Percentiles rank a stretch among this genome's conserved stretches.
phyloP scores from a whole-genome alignment of 2,113 vertebrate genomes.

The Xenopus laevis region DNA sequence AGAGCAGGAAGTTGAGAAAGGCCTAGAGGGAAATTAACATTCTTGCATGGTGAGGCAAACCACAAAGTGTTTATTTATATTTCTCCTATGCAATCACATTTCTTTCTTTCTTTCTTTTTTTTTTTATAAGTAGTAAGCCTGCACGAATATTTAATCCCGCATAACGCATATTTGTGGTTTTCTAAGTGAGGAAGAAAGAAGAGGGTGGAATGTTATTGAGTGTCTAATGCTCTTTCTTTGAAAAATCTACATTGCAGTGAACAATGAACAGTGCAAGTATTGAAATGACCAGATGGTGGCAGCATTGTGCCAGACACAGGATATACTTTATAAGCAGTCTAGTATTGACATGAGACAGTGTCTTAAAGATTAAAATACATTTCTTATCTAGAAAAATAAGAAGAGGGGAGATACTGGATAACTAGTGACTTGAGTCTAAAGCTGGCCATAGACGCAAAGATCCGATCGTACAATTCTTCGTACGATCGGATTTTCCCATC shows the following conservation, averaged over 20 bases:
- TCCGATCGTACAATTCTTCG: too few relatives aligned
- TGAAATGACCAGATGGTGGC: slow-evolving; percentile 68
- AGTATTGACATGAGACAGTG: too few relatives aligned
- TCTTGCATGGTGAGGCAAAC: slow-evolving; percentile 46
- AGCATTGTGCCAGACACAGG: slow-evolving; percentile 69
- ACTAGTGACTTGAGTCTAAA: too few relatives aligned
- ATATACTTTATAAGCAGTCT: too few relatives aligned
- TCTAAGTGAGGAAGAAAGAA: slow-evolving; percentile 9
- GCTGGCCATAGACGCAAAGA: too few relatives aligned
- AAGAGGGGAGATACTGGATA: too few relatives aligned
- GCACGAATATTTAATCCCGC: slow-evolving; percentile 18
- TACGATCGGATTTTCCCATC: too few relatives aligned
- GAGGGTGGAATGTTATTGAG: slow-evolving; percentile 2
- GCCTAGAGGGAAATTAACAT: slow-evolving; percentile 47
- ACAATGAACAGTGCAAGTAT: slow-evolving; percentile 41
- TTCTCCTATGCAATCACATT: background rate
- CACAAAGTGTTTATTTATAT: slow-evolving; percentile 34
- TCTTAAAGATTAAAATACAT: too few relatives aligned
- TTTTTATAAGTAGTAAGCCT: background rate
- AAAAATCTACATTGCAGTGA: background rate
- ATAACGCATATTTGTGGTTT: slow-evolving; percentile 26
- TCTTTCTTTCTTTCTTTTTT: background rate
- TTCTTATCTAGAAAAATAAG: too few relatives aligned
- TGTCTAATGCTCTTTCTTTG: background rate
- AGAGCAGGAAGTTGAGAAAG: slow-evolving; percentile 25